A percentile compares a stretch with the other conserved stretches of the same genome.
phyloP scores from a whole-genome alignment of 2,888 invertebrate species.

The Sarcophaga rosellei region DNA sequence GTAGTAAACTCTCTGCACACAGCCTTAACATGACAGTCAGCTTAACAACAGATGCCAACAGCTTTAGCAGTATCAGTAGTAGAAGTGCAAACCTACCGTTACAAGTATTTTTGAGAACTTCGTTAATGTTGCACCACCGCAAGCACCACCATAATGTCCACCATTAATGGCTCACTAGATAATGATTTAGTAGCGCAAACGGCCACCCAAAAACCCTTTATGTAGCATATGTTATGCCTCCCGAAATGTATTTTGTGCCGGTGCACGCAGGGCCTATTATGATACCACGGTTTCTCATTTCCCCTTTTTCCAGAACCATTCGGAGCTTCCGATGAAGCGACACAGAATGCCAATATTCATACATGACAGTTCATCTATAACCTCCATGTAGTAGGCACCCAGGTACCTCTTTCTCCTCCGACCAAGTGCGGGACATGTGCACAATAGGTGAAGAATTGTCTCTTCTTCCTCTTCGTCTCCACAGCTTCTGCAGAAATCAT shows the following conservation, averaged over 20 bases:
- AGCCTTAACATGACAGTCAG: not conserved
- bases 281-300: no score
- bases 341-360: no score
- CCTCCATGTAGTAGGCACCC: no score
- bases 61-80: not conserved
- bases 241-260: conserved; percentile 94
- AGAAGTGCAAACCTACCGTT: conserved; percentile 5
- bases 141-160: not conserved
- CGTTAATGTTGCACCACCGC: conserved; percentile 39
- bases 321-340: no score
- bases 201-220: conserved; percentile 81
- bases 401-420: no score
- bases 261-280: no score
- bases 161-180: conserved; percentile 30
- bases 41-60: not conserved
- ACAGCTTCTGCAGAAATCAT: no score
- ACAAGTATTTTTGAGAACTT: conserved; percentile 43
- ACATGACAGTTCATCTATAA: no score
- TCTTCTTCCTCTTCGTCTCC: no score
- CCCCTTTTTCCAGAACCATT: no score
- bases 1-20: not conserved
- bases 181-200: conserved; percentile 19
- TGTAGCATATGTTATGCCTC: conserved; percentile 87
- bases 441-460: no score
- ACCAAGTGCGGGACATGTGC: no score